Conservation (phyloP, 2,888 invertebrate species). For the Spicauda simplicius region DNA sequence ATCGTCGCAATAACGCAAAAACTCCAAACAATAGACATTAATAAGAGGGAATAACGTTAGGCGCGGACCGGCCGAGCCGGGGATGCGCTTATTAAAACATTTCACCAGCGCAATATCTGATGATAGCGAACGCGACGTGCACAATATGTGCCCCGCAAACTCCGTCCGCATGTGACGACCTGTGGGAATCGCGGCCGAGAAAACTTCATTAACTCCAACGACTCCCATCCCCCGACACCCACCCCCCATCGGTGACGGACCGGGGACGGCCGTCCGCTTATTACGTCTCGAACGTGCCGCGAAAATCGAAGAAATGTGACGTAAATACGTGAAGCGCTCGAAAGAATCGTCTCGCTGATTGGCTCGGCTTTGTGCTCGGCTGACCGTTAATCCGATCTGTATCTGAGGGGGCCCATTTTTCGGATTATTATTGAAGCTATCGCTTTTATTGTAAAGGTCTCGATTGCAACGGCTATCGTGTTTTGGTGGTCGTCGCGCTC, state of each 20-base stretch:
- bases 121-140: constrained; percentile 71
- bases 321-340: constrained; percentile 75
- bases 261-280: constrained; percentile 76
- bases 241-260: constrained; percentile 60
- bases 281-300: constrained; percentile 83
- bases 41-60: constrained; percentile 70
- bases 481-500: constrained; percentile 45
- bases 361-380: constrained; percentile 75
- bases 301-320: constrained; percentile 84
- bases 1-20: constrained; percentile 74
- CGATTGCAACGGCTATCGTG: constrained; percentile 49
- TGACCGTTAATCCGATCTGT: constrained; percentile 82
- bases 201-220: constrained; percentile 85
- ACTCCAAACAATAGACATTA: constrained; percentile 83
- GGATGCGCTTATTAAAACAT: constrained; percentile 84
- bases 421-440: constrained; percentile 75
- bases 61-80: constrained; percentile 60
- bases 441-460: constrained; percentile 60
- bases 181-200: constrained; percentile 83
- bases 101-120: constrained; percentile 79
- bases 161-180: constrained; percentile 83
- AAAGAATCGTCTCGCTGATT: constrained; percentile 79
- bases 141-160: constrained; percentile 81
- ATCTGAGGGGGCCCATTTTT: constrained; percentile 64
- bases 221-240: constrained; percentile 55